These are phyloP conservation scores for Pheucticus melanocephalus DNA, from an alignment of 2,113 vertebrate genomes.

Conservation along the genomic window DNA sequence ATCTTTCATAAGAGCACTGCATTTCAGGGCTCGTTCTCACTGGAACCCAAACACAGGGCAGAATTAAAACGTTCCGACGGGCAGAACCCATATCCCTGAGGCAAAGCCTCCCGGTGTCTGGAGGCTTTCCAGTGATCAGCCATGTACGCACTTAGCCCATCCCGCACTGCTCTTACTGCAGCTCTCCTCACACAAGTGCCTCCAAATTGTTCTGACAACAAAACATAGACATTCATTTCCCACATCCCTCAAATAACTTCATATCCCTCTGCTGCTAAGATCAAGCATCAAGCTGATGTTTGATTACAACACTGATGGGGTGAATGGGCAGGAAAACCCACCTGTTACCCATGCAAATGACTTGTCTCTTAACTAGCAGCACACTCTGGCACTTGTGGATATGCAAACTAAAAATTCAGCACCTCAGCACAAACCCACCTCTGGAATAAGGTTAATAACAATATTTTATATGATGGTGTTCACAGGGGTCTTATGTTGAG, in stretches of 20 bases:
- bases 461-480: not conserved
- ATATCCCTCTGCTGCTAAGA: not conserved
- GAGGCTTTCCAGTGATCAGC: not conserved
- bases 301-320: not conserved
- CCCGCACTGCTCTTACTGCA: not conserved
- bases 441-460: not conserved
- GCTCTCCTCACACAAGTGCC: not conserved
- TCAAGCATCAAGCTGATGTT: not conserved
- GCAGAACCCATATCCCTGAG: not conserved
- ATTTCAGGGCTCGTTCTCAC: not conserved
- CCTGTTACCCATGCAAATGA: not conserved
- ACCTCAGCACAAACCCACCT: not conserved
- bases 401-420: not conserved
- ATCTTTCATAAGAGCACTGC: not conserved
- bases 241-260: not conserved
- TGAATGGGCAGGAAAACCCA: not conserved
- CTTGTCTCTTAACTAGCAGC: not conserved
- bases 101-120: not conserved
- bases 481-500: too few species aligned
- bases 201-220: slow-evolving; percentile 16
- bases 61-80: not conserved
- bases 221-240: not conserved
- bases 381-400: not conserved
- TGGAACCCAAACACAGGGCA: not conserved
- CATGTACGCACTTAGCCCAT: not conserved